Evolutionary conservation across 37 sponge, comb jelly and placozoan species (phyloP).

Genomic region (Halisarca cf. caerulea): DNA sequence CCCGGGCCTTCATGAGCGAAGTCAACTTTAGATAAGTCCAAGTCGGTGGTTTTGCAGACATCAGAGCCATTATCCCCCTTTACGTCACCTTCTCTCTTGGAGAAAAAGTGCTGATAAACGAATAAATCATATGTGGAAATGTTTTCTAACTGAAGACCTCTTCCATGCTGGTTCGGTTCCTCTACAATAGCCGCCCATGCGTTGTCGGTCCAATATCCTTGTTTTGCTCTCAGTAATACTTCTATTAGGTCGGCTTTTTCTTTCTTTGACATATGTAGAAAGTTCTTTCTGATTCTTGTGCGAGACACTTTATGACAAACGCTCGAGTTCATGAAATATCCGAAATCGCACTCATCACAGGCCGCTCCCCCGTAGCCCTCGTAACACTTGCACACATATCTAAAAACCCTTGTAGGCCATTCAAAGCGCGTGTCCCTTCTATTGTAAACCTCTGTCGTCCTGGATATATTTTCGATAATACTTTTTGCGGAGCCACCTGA

Average conservation of each 20-base stretch:
- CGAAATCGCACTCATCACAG: constrained; percentile 41
- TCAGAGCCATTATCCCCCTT: neutral
- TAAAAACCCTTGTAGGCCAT: constrained; percentile 46
- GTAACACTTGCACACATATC: constrained; percentile 22
- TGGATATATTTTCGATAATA: neutral
- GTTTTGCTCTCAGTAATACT: neutral
- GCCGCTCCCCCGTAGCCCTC: constrained; percentile 33
- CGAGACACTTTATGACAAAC: neutral
- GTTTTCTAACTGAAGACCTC: neutral
- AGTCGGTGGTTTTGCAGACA: too few species aligned
- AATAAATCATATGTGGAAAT: constrained; percentile 35
- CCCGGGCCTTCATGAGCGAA: constrained; percentile 30
- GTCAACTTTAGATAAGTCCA: neutral
- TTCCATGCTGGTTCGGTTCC: neutral
- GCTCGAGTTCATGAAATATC: neutral
- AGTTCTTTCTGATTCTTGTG: constrained; percentile 6
- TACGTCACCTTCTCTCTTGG: neutral
- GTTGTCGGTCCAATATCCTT: neutral
- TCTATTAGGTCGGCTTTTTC: constrained; percentile 14
- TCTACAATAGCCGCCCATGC: constrained; percentile 3
- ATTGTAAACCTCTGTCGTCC: neutral
- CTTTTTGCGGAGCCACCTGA: neutral
- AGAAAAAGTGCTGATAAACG: neutral
- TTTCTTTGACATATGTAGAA: neutral
- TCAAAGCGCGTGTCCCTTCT: constrained; percentile 29